Evolutionary conservation across 2,797 vertebrate genomes (phyloP).

Genomic region (Micrastur ruficollis): DNA sequence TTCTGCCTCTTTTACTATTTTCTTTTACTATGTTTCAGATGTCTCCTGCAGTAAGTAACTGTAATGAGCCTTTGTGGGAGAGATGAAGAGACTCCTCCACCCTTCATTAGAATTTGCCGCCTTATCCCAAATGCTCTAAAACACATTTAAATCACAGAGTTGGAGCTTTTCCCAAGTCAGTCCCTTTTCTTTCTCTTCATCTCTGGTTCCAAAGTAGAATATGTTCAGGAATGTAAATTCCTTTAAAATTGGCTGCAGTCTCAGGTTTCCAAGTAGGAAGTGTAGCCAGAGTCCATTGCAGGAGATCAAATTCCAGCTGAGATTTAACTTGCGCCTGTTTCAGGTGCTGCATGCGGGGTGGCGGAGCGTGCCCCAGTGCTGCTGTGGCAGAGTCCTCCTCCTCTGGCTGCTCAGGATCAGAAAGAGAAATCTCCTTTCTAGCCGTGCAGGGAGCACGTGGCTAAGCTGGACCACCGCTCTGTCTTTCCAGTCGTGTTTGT

Average conservation of each 20-base stretch:
- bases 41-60: background rate
- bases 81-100: background rate
- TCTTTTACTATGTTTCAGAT: background rate
- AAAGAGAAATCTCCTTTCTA: background rate
- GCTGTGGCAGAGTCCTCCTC: background rate
- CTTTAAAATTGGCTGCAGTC: background rate
- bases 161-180: background rate
- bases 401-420: background rate
- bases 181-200: background rate
- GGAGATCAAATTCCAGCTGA: background rate
- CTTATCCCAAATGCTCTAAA: background rate
- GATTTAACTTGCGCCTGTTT: background rate
- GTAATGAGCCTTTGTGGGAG: background rate
- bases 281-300: background rate
- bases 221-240: conserved; percentile 10
- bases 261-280: background rate
- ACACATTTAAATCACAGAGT: background rate
- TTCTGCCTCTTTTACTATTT: background rate
- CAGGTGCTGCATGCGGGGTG: background rate
- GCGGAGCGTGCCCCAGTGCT: background rate
- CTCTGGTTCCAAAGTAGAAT: background rate
- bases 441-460: background rate
- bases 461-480: background rate
- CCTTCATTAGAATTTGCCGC: background rate
- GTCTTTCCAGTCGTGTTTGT: background rate